phyloP scores from a whole-genome alignment of 2,888 invertebrate genomes.

The Galerucella calmariensis region DNA sequence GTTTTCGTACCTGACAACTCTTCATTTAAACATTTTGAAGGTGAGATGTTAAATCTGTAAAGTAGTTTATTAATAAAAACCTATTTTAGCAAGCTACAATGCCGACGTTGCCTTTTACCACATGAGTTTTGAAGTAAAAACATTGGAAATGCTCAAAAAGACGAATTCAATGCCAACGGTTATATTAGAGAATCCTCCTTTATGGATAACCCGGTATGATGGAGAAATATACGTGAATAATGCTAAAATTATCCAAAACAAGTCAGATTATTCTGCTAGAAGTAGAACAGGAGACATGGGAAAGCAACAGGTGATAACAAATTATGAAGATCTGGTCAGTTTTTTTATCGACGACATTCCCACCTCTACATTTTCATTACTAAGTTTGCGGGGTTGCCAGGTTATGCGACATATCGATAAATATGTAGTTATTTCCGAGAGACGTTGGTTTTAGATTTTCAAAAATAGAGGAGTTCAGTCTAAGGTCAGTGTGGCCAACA shows the following conservation, averaged over 20 bases:
- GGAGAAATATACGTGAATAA: constrained; percentile 86
- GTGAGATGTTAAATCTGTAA: constrained; percentile 39
- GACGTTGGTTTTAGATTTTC: too few relatives aligned
- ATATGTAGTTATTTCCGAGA: too few relatives aligned
- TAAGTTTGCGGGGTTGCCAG: too few relatives aligned
- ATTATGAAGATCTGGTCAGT: background rate
- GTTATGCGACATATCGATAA: too few relatives aligned
- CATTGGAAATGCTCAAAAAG: constrained; percentile 68
- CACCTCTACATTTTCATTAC: too few relatives aligned
- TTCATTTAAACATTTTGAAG: constrained; percentile 76
- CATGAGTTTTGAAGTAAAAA: constrained; percentile 69
- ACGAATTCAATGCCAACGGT: constrained; percentile 67
- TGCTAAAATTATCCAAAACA: constrained; percentile 78
- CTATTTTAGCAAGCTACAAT: constrained; percentile 52
- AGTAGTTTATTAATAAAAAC: too few relatives aligned
- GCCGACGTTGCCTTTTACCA: constrained; percentile 69
- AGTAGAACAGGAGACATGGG: constrained; percentile 49
- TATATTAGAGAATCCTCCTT: constrained; percentile 83
- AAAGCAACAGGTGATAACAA: constrained; percentile 50
- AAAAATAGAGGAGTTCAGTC: too few relatives aligned
- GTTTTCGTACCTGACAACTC: constrained; percentile 88
- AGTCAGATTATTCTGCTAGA: constrained; percentile 53
- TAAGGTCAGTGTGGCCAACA: too few relatives aligned
- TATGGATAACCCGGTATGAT: constrained; percentile 80
- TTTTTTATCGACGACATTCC: too few relatives aligned